A percentile compares a stretch with the other conserved stretches of the same genome.
Conservation (phyloP, 2,888 invertebrate species). For the Leptopterna dolabrata region DNA sequence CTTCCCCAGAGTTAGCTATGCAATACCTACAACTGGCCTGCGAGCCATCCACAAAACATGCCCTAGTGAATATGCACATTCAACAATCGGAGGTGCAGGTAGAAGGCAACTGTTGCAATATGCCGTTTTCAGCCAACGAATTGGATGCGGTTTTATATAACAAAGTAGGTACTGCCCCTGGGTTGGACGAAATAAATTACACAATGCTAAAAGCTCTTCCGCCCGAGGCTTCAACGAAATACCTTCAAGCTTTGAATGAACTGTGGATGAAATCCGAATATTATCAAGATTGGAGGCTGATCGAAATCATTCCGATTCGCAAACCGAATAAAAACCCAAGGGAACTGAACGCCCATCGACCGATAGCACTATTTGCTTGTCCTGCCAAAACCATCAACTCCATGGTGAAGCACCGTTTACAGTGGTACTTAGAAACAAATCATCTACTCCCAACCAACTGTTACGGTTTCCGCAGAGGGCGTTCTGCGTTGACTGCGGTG, state of each 20-base stretch:
- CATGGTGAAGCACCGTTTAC: too few relatives aligned
- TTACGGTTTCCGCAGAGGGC: too few relatives aligned
- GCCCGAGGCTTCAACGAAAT: neutral
- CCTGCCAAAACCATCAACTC: neutral
- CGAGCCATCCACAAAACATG: too few relatives aligned
- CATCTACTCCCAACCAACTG: too few relatives aligned
- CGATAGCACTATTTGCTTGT: constrained; percentile 51
- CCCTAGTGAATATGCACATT: too few relatives aligned
- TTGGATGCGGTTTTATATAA: neutral
- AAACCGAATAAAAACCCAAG: constrained; percentile 52
- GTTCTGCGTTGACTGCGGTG: neutral
- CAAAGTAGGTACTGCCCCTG: neutral
- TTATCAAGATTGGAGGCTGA: constrained; percentile 53
- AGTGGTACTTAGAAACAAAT: too few relatives aligned
- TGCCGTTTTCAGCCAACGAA: neutral
- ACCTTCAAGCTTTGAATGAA: neutral
- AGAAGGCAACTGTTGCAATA: neutral
- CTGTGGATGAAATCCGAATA: neutral
- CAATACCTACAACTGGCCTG: too few relatives aligned
- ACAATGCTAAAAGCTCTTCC: neutral
- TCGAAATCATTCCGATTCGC: constrained; percentile 57
- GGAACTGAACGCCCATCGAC: constrained; percentile 52
- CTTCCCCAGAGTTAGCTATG: too few relatives aligned
- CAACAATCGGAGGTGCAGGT: too few relatives aligned
- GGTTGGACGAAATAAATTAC: neutral